Conservation (phyloP, 2,113 vertebrate species). For the Mellivora capensis region DNA sequence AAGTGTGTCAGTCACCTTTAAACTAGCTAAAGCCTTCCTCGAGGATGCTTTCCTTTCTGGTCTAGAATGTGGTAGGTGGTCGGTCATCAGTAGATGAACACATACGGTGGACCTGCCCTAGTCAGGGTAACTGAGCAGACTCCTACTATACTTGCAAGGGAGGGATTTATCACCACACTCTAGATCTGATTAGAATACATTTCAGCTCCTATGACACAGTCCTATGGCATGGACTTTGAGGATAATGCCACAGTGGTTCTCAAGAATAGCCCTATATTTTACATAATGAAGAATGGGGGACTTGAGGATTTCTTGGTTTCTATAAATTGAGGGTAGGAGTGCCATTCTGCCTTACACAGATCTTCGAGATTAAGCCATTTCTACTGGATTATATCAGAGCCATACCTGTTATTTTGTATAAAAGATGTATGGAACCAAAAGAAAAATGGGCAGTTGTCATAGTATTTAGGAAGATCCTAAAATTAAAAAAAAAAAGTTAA, state of each 20-base stretch:
- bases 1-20: background rate
- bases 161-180: background rate
- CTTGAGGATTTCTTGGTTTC: background rate
- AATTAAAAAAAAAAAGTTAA: conserved; percentile 10
- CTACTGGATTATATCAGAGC: background rate
- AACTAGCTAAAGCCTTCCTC: background rate
- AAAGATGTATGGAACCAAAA: conserved; percentile 98
- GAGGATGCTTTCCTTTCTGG: background rate
- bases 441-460: conserved; percentile 94
- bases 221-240: background rate
- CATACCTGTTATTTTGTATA: conserved; percentile 90
- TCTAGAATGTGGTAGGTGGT: background rate
- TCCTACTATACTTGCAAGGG: background rate
- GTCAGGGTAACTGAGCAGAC: background rate
- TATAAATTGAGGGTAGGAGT: background rate
- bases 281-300: background rate
- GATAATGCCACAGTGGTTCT: background rate
- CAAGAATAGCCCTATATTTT: background rate
- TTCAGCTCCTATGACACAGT: background rate
- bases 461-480: conserved; percentile 92
- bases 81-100: background rate
- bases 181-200: background rate
- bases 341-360: background rate
- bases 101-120: background rate
- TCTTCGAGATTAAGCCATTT: background rate